Percentiles rank a stretch among this genome's conserved stretches.
phyloP scores from a whole-genome alignment of 64 coral and sea anemone species.

The Dendronephthya gigantea region DNA sequence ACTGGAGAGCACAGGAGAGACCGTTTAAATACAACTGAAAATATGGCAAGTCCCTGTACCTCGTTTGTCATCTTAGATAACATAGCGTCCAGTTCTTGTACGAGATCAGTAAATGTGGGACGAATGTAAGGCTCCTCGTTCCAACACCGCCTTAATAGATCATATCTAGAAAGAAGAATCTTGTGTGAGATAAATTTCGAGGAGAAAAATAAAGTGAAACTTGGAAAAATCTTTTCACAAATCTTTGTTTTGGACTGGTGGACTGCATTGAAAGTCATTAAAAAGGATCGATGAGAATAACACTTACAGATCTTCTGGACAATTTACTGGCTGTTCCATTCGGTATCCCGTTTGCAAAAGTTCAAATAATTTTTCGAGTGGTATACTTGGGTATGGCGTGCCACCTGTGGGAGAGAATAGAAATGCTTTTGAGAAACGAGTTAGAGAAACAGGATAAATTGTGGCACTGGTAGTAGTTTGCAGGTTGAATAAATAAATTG shows the following conservation, averaged over 20 bases:
- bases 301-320: conserved; percentile 84
- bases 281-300: neutral
- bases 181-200: neutral
- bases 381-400: conserved; percentile 76
- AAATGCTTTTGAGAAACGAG: too few species aligned
- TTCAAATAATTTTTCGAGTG: conserved; percentile 76
- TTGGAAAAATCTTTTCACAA: too few species aligned
- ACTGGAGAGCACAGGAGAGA: neutral
- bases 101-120: conserved; percentile 68
- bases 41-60: conserved; percentile 29
- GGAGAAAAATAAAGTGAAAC: too few species aligned
- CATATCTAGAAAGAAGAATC: conserved; percentile 43
- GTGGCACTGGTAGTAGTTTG: too few species aligned
- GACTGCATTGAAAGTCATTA: too few species aligned
- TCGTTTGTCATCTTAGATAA: conserved; percentile 52
- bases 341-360: conserved; percentile 79
- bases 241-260: too few species aligned
- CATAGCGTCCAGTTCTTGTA: conserved; percentile 46
- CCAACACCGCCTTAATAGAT: conserved; percentile 71
- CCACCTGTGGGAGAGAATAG: conserved; percentile 46
- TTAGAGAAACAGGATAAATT: too few species aligned
- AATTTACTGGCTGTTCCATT: conserved; percentile 79
- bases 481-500: too few species aligned
- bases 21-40: neutral
- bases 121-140: conserved; percentile 59